Evolutionary conservation across 2,888 invertebrate species (phyloP), one percentile per base, ranked within the genome.

Genomic region (Pomacea canaliculata): DNA sequence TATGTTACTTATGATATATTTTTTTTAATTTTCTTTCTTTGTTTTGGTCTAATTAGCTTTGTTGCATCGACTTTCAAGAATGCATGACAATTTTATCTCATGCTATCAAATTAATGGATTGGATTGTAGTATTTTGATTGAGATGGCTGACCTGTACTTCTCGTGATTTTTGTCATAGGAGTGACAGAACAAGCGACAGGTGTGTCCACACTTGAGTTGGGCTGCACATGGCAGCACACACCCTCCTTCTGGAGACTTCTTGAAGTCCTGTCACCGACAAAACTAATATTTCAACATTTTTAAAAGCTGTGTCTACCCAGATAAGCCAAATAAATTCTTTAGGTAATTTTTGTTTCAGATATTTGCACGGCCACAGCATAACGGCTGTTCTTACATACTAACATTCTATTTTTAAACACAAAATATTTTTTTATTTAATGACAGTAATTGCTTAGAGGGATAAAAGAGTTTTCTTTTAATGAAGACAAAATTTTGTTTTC

Each of bases 211-310:
- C 5, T 48, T 37, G 63, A 78, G 56, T 63, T 62, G 48, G 68
- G 23, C 60, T 9, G 60, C 51, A 76, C 78, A 78, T 2, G 71
- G 65, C 23, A 49, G 68, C 10, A 65, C 71, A 67, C 78, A 78
- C 8, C 78, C 78, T 51, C 78, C 78, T 37, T 72, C 63, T 8
- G 78, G 78, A 9, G 75, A 46, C n/a, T 69, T 59, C 18, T 72
- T 23, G 56, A 78, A 78, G 49, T 78, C 78, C 69, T 75, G 63
- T 8, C 18, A 60, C 67, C 12, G 12, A 8, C 63, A 59, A 71
- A 60, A 8, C 37, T 16, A 27, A 66, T 12, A 7, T 27, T 7
- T 16, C n/a, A 10, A 63, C 60, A 60, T n/a, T 60, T 18, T 19
- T 60, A 5, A 5, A 19, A n/a, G 4, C n/a, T 60, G n/a, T 19